Conservation (phyloP, 2,888 invertebrate species). For the Leptinotarsa rubiginosa region DNA sequence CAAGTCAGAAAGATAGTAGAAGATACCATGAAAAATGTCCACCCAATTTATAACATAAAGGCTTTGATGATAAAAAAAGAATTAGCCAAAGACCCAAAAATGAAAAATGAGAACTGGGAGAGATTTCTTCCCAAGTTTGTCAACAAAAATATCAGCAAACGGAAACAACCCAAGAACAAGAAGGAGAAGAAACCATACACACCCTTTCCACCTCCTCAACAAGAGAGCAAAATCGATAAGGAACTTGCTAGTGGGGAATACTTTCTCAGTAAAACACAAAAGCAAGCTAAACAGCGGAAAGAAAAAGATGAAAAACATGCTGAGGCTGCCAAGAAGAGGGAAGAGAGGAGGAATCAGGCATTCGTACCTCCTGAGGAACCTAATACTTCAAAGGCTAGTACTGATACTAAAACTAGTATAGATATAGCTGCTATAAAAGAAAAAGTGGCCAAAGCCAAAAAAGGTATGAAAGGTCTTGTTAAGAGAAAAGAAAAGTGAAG, state of each 20-base stretch:
- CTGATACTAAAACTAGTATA: constrained; percentile 66
- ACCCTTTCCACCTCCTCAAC: constrained; percentile 95
- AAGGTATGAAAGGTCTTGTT: constrained; percentile 63
- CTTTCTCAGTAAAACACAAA: constrained; percentile 90
- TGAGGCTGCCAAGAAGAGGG: constrained; percentile 77
- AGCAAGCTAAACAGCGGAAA: constrained; percentile 76
- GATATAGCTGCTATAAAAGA: constrained; percentile 80
- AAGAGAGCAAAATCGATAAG: constrained; percentile 93
- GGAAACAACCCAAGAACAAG: constrained; percentile 90
- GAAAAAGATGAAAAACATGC: constrained; percentile 84
- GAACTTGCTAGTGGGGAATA: constrained; percentile 96
- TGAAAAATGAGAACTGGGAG: constrained; percentile 96
- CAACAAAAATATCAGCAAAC: constrained; percentile 86
- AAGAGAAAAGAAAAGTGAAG: constrained; percentile 40
- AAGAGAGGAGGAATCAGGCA: constrained; percentile 82
- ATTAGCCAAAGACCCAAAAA: constrained; percentile 89
- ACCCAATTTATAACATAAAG: constrained; percentile 98
- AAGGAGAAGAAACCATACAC: constrained; percentile 94
- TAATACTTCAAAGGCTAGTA: constrained; percentile 52
- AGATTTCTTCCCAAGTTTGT: constrained; percentile 94
- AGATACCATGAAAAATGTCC: constrained; percentile 98
- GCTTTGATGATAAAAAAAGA: constrained; percentile 97
- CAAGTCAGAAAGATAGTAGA: constrained; percentile 90
- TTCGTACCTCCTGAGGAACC: constrained; percentile 88
- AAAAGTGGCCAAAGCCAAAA: constrained; percentile 79